These are phyloP conservation scores for Marmota flaviventris DNA, from an alignment of 2,113 vertebrate genomes.

Conservation along the genomic window DNA sequence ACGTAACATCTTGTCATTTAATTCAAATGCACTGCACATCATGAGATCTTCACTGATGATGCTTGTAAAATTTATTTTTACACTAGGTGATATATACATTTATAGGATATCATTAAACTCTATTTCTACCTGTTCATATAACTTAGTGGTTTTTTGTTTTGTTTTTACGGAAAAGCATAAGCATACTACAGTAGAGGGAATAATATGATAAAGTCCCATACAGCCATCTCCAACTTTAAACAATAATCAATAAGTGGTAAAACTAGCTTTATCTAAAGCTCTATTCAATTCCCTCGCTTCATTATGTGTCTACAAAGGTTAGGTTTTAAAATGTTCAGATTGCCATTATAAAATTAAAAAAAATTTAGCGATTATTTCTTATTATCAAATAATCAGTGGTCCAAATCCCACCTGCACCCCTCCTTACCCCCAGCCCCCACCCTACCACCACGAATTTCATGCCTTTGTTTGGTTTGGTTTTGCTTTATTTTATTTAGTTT, in stretches of 20 bases:
- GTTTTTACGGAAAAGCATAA: background rate
- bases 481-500: background rate
- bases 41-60: background rate
- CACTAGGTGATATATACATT: background rate
- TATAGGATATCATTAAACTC: background rate
- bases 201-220: background rate
- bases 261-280: background rate
- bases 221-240: background rate
- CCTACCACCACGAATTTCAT: background rate
- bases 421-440: too few relatives aligned
- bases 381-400: background rate
- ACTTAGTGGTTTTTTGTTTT: too few relatives aligned
- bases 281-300: background rate
- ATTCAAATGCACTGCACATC: background rate
- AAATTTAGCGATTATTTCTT: background rate
- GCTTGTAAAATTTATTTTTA: background rate
- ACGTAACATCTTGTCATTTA: background rate
- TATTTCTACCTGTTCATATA: background rate
- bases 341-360: background rate
- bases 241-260: background rate
- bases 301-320: background rate
- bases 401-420: background rate
- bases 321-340: background rate
- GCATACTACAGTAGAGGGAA: background rate
- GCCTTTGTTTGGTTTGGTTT: background rate